These are phyloP conservation scores for Chrysemys picta DNA, from an alignment of 2,113 vertebrate species.

Conservation along the genomic window DNA sequence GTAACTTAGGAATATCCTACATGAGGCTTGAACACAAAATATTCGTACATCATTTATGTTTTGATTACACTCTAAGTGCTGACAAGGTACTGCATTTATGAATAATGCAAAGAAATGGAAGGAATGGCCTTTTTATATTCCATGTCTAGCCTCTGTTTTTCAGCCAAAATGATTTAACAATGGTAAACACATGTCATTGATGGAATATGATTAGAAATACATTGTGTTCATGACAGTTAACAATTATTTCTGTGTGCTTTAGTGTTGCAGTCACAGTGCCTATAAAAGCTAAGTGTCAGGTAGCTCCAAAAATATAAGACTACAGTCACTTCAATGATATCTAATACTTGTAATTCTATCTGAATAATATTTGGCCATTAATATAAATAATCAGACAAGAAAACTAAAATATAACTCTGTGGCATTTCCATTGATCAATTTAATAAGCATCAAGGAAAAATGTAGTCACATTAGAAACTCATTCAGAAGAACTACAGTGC, in stretches of 20 bases:
- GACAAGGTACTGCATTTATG: constrained; percentile 76
- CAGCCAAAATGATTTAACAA: constrained; percentile 76
- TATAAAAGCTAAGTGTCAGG: constrained; percentile 45
- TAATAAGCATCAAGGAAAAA: not conserved
- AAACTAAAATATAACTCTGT: constrained; percentile 28
- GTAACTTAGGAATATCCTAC: constrained; percentile 62
- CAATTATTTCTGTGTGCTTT: constrained; percentile 72
- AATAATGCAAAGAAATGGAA: constrained; percentile 81
- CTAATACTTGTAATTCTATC: not conserved
- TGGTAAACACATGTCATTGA: constrained; percentile 78
- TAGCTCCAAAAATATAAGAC: constrained; percentile 50
- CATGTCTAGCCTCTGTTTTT: constrained; percentile 71
- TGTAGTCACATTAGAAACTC: not conserved
- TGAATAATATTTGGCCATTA: constrained; percentile 19
- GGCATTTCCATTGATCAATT: constrained; percentile 15
- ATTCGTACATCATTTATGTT: constrained; percentile 82
- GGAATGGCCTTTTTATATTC: constrained; percentile 75
- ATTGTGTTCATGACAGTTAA: constrained; percentile 77
- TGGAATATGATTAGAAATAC: constrained; percentile 79
- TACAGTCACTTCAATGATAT: constrained; percentile 13
- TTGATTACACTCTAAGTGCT: constrained; percentile 80
- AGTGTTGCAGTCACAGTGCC: constrained; percentile 39
- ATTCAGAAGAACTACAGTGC: not conserved
- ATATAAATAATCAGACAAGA: constrained; percentile 39
- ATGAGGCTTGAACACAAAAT: constrained; percentile 71